phyloP scores from a whole-genome alignment of 2,888 invertebrate genomes.

The Caenorhabditis afra region DNA sequence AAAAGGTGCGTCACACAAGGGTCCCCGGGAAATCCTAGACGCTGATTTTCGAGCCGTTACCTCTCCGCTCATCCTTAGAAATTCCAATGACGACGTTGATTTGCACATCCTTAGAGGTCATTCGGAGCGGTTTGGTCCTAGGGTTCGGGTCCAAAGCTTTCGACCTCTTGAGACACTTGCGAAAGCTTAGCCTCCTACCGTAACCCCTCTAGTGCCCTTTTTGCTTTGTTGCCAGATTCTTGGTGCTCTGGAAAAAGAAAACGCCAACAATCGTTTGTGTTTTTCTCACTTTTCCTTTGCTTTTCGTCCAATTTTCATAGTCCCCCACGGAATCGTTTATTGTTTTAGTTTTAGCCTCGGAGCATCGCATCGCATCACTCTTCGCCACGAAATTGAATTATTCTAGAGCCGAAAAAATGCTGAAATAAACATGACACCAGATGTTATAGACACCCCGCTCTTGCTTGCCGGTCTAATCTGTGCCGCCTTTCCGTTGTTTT shows the following conservation, averaged over 20 bases:
- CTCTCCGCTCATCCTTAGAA: slow-evolving; percentile 17
- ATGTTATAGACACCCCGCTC: too few species aligned
- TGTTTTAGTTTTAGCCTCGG: background rate
- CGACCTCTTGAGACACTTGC: slow-evolving; percentile 28
- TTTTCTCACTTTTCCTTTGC: background rate
- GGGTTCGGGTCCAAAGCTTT: too few species aligned
- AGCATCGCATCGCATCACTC: background rate
- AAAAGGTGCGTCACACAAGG: slow-evolving; percentile 14
- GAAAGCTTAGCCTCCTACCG: slow-evolving; percentile 11
- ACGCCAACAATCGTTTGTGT: too few species aligned
- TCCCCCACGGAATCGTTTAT: background rate
- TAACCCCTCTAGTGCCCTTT: too few species aligned
- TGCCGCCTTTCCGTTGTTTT: background rate
- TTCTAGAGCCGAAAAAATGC: too few species aligned
- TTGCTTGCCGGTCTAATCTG: background rate
- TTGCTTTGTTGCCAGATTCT: too few species aligned
- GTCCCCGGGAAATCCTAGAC: background rate
- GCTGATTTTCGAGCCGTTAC: slow-evolving; percentile 35
- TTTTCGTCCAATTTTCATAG: background rate
- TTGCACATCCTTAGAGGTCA: slow-evolving; percentile 44
- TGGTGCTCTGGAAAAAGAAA: too few species aligned
- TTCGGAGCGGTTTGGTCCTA: too few species aligned
- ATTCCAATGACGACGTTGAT: slow-evolving; percentile 21
- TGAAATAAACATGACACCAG: background rate
- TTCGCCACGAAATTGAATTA: background rate